These are phyloP conservation scores for Calliphora vicina DNA, from an alignment of 1,140 invertebrate genomes.

Conservation along the genomic window DNA sequence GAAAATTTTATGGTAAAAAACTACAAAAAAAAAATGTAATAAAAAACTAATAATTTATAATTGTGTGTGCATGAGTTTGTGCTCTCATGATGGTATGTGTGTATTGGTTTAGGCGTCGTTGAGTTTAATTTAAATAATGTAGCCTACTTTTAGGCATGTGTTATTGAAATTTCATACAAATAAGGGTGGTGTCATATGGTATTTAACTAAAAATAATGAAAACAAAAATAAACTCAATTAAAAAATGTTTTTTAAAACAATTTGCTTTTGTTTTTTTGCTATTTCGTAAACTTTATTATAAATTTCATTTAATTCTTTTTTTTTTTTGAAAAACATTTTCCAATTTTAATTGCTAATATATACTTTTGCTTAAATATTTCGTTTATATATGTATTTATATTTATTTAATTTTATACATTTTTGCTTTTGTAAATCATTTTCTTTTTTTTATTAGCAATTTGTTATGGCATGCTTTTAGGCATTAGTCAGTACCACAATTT, in stretches of 20 bases:
- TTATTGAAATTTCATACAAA: neutral
- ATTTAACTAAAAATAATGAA: no score
- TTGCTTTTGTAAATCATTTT: neutral
- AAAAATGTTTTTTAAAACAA: neutral
- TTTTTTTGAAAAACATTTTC: neutral
- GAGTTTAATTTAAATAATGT: conserved; percentile 19
- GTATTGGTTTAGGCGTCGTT: neutral
- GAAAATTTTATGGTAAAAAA: neutral
- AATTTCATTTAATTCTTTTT: neutral
- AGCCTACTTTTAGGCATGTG: conserved; percentile 10
- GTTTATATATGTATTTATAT: conserved; percentile 11
- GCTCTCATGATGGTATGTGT: neutral
- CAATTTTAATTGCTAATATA: conserved; percentile 20
- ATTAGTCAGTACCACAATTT: neutral
- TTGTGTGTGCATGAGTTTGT: neutral
- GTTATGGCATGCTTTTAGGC: conserved; percentile 13
- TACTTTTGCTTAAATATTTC: neutral
- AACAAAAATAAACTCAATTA: neutral
- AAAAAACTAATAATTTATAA: conserved; percentile 11
- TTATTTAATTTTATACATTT: conserved; percentile 4
- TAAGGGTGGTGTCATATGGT: no score
- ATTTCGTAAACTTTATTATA: neutral
- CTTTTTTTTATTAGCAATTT: neutral
- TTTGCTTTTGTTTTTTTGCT: neutral
- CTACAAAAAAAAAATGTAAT: neutral